Conservation (phyloP, 2,888 invertebrate species). For the Serripes groenlandicus region DNA sequence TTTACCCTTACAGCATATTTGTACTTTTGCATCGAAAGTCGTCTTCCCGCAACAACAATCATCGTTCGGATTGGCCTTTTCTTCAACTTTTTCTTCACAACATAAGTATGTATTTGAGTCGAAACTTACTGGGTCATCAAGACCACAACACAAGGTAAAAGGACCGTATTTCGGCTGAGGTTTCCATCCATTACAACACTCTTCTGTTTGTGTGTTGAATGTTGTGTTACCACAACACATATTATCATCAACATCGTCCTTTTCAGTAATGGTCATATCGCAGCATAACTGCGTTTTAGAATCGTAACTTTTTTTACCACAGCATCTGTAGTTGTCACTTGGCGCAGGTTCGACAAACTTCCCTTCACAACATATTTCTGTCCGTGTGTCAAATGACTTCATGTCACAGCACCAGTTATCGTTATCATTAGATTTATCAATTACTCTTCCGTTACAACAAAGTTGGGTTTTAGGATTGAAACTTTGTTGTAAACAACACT, state of each 20-base stretch:
- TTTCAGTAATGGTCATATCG: conserved; percentile 42
- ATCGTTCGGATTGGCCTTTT: conserved; percentile 26
- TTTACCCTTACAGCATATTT: conserved; percentile 51
- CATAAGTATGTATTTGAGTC: conserved; percentile 38
- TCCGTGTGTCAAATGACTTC: conserved; percentile 36
- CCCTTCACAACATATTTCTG: conserved; percentile 58
- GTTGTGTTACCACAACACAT: conserved; percentile 63
- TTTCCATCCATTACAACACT: conserved; percentile 56
- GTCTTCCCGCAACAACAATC: conserved; percentile 51
- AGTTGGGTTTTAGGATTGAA: conserved; percentile 42
- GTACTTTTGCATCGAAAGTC: conserved; percentile 35
- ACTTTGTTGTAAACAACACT: conserved; percentile 42
- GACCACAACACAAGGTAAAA: conserved; percentile 45
- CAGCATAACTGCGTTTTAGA: conserved; percentile 49
- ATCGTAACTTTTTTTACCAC: conserved; percentile 52
- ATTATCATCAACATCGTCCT: conserved; percentile 46
- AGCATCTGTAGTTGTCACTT: conserved; percentile 44
- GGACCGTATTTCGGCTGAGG: conserved; percentile 47
- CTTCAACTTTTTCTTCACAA: conserved; percentile 48
- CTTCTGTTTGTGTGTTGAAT: conserved; percentile 41
- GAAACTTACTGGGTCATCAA: conserved; percentile 29
- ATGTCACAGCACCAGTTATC: conserved; percentile 58
- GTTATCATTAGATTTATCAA: conserved; percentile 38
- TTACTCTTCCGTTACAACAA: conserved; percentile 46
- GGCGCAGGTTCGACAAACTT: conserved; percentile 42